Conservation (phyloP, 1,140 invertebrate species). For the Trichomalopsis sarcophagae region DNA sequence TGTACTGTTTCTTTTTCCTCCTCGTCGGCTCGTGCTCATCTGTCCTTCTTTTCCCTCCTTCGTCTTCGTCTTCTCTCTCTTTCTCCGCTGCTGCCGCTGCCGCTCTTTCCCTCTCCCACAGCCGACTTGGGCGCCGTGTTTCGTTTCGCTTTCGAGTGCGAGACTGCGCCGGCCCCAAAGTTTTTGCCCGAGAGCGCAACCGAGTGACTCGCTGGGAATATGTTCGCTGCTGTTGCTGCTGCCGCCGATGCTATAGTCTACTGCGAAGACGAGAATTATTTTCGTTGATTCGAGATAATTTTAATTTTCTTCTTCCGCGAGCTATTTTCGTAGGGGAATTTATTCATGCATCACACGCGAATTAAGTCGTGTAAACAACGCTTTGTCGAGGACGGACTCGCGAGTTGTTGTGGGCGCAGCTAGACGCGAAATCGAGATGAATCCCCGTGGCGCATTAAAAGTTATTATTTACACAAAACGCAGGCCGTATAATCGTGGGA, state of each 20-base stretch:
- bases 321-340: neutral
- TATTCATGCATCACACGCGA: neutral
- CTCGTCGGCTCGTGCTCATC: slow-evolving; percentile 40
- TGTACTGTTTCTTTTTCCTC: slow-evolving; percentile 33
- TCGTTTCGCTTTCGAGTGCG: slow-evolving; percentile 54
- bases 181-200: slow-evolving; percentile 25
- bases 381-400: no score
- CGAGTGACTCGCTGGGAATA: slow-evolving; percentile 27
- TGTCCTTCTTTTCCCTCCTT: slow-evolving; percentile 47
- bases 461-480: slow-evolving; percentile 33
- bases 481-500: neutral
- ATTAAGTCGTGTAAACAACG: no score
- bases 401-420: no score
- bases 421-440: slow-evolving; percentile 6
- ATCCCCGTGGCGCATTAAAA: neutral
- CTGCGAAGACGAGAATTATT: neutral
- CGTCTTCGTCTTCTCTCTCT: slow-evolving; percentile 41
- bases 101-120: neutral
- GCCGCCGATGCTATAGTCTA: neutral
- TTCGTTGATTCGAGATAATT: neutral
- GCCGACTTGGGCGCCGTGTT: slow-evolving; percentile 53
- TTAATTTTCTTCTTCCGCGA: neutral
- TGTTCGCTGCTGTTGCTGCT: neutral
- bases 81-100: neutral
- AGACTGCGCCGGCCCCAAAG: slow-evolving; percentile 21